Conservation (phyloP, 1,140 invertebrate species). For the Aphaenogaster rudis region DNA sequence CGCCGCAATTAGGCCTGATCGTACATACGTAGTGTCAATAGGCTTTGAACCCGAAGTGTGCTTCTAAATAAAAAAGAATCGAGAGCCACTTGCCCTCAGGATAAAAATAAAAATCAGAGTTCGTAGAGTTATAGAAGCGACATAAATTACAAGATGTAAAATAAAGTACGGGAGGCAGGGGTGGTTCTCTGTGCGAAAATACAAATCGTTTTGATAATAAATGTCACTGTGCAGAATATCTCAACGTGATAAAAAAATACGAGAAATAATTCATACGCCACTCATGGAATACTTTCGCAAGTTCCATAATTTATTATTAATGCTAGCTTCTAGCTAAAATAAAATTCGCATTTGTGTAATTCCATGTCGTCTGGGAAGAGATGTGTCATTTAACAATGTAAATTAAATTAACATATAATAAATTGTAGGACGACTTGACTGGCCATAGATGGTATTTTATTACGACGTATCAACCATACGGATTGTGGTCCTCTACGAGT, state of each 20-base stretch:
- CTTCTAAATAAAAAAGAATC: not conserved
- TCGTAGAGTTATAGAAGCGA: not conserved
- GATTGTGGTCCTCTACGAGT: no score
- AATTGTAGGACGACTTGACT: no score
- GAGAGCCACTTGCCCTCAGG: not conserved
- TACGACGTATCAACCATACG: no score
- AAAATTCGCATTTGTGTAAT: constrained; percentile 8
- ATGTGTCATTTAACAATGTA: not conserved
- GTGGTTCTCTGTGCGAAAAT: not conserved
- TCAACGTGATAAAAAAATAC: not conserved
- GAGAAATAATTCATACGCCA: not conserved
- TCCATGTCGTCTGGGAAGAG: not conserved
- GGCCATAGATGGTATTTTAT: no score
- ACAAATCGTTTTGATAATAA: constrained; percentile 16
- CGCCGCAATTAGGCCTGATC: constrained; percentile 18
- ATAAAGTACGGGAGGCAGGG: not conserved
- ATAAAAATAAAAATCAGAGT: constrained; percentile 8
- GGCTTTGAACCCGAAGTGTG: not conserved
- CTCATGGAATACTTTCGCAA: constrained; percentile 2
- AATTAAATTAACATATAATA: not conserved
- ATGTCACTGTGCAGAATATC: constrained; percentile 1
- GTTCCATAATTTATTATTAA: constrained; percentile 35
- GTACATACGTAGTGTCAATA: not conserved
- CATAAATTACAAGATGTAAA: constrained; percentile 5
- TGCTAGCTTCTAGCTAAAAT: not conserved